phyloP scores from a whole-genome alignment of 2,888 invertebrate genomes.

The Diplazon laetatorius region DNA sequence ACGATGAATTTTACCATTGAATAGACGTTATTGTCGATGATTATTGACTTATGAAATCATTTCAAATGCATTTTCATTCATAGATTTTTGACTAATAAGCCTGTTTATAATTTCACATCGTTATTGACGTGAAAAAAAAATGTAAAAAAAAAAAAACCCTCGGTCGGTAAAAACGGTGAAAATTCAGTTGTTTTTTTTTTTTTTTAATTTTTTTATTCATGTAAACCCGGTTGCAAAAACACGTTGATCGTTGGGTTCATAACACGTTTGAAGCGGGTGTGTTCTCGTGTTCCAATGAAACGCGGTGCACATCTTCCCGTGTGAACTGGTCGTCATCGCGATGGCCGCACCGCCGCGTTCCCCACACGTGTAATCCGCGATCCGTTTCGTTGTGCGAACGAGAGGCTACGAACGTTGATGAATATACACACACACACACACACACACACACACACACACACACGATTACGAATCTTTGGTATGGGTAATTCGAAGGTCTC shows the following conservation, averaged over 20 bases:
- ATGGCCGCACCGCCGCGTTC: conserved; percentile 45
- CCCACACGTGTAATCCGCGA: conserved; percentile 40
- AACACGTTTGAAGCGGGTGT: conserved; percentile 57
- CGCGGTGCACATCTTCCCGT: conserved; percentile 51
- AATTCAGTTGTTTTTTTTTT: too few relatives aligned
- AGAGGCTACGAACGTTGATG: conserved; percentile 57
- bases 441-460: conserved; percentile 39
- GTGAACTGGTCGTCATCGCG: conserved; percentile 55
- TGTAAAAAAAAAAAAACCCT: too few relatives aligned
- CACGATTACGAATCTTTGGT: too few relatives aligned
- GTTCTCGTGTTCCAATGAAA: conserved; percentile 53
- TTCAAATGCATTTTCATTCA: too few relatives aligned
- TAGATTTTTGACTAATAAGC: too few relatives aligned
- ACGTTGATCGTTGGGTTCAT: conserved; percentile 35
- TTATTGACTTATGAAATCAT: too few relatives aligned
- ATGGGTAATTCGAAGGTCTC: too few relatives aligned
- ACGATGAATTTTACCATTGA: too few relatives aligned
- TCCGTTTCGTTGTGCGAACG: conserved; percentile 31
- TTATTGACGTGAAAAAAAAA: too few relatives aligned
- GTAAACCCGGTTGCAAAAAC: neutral
- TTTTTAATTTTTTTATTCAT: neutral
- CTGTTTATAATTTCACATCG: too few relatives aligned
- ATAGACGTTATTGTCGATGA: too few relatives aligned
- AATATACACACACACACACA: conserved; percentile 61
- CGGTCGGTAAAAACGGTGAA: too few relatives aligned